These are phyloP conservation scores for Cyclura pinguis DNA, from an alignment of 2,797 vertebrate genomes.

Conservation along the genomic window DNA sequence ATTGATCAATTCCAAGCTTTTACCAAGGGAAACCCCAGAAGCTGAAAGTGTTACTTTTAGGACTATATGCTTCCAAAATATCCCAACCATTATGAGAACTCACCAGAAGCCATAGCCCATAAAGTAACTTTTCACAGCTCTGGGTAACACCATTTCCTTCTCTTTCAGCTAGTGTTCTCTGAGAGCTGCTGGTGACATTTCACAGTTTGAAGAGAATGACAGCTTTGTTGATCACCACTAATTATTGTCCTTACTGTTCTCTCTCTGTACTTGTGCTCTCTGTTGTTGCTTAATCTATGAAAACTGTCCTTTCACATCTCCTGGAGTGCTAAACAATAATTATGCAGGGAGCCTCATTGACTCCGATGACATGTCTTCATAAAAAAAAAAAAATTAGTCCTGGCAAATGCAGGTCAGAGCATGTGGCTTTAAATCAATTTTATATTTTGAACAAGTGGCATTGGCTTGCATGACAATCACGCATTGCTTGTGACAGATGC, in stretches of 20 bases:
- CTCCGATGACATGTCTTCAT: neutral
- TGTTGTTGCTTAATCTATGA: neutral
- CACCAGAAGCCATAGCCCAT: no score
- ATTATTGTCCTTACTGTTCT: neutral
- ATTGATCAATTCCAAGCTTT: neutral
- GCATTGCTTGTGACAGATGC: neutral
- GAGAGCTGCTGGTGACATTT: constrained; percentile 2
- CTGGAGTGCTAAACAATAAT: neutral
- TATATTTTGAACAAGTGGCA: neutral
- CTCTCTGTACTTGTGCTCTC: neutral
- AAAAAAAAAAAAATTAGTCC: neutral
- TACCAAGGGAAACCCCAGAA: neutral
- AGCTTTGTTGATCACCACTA: neutral
- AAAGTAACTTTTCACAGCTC: no score
- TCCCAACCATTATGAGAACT: no score
- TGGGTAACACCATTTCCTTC: neutral
- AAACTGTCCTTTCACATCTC: neutral
- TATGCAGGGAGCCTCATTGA: neutral
- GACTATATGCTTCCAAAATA: no score
- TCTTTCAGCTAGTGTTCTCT: neutral
- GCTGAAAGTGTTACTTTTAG: no score
- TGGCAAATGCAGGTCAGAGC: neutral
- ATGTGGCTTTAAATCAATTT: neutral
- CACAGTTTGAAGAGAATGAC: neutral
- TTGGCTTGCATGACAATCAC: neutral